A percentile compares a stretch with the other conserved stretches of the same genome.
Conservation (phyloP, 2,797 vertebrate genomes). For the Taenioides sp. region DNA sequence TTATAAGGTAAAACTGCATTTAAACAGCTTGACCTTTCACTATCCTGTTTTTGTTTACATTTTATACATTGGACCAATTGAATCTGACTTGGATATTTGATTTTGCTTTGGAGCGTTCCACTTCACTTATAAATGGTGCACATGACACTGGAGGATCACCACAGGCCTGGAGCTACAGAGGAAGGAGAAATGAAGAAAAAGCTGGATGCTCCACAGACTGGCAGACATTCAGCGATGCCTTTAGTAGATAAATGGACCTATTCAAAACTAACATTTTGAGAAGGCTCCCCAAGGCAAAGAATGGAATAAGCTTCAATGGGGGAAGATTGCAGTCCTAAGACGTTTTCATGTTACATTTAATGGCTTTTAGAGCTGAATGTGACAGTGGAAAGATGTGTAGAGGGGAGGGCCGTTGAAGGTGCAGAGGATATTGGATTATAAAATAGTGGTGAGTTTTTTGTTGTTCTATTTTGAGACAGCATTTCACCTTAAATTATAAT, state of each 20-base stretch:
- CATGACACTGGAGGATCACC: slow-evolving; percentile 40
- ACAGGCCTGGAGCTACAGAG: slow-evolving; percentile 7
- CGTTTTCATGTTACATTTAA: slow-evolving; percentile 31
- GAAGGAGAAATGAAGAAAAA: slow-evolving; percentile 26
- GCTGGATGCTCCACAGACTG: slow-evolving; percentile 40
- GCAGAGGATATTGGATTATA: not conserved
- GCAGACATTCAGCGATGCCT: slow-evolving; percentile 26
- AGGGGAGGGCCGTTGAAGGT: not conserved
- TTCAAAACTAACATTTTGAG: slow-evolving; percentile 48
- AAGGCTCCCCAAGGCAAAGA: slow-evolving; percentile 34
- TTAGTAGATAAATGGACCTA: slow-evolving; percentile 46
- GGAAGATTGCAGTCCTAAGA: slow-evolving; percentile 48
- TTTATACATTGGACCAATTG: slow-evolving; percentile 1
- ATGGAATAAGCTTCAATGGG: slow-evolving; percentile 25
- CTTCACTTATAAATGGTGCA: slow-evolving; percentile 26
- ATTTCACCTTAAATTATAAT: not conserved
- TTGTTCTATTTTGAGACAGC: not conserved
- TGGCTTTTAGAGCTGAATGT: slow-evolving; percentile 33
- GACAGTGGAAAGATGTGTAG: slow-evolving; percentile 12
- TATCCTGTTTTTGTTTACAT: not conserved
- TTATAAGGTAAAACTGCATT: too few relatives aligned
- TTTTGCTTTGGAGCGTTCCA: slow-evolving; percentile 11
- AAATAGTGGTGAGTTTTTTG: slow-evolving; percentile 13
- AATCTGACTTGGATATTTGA: not conserved
- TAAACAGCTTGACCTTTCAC: too few relatives aligned